Conservation (phyloP, 2,797 vertebrate species). For the Cirrhinus molitorella region DNA sequence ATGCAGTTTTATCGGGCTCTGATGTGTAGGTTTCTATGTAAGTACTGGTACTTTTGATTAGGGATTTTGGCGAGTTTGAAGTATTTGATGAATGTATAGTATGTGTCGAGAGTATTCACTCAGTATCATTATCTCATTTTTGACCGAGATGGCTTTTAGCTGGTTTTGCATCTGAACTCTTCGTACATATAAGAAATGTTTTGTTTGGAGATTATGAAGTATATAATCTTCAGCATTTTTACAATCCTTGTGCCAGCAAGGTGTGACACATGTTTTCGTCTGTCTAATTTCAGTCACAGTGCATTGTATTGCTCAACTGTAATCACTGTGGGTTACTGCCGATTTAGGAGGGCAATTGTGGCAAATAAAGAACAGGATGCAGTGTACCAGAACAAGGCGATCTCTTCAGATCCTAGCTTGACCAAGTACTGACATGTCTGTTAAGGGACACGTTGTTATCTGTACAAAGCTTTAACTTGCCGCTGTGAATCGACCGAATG, state of each 20-base stretch:
- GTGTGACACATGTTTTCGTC: not conserved
- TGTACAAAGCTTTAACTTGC: not conserved
- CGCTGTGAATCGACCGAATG: not conserved
- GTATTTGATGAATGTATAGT: too few species aligned
- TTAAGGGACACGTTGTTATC: not conserved
- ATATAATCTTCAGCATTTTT: not conserved
- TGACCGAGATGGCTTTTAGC: too few species aligned
- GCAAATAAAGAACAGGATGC: not conserved
- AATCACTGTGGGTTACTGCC: not conserved
- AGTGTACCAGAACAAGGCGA: constrained; percentile 1
- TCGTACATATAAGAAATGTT: too few species aligned
- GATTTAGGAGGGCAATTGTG: not conserved
- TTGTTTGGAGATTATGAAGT: too few species aligned
- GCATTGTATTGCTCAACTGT: not conserved
- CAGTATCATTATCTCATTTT: too few species aligned
- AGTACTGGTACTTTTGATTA: too few species aligned
- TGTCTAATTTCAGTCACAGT: not conserved
- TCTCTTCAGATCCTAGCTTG: not conserved
- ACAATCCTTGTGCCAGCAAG: not conserved
- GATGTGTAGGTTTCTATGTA: too few species aligned
- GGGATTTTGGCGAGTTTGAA: too few species aligned
- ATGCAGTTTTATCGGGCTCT: too few species aligned
- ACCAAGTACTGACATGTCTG: not conserved
- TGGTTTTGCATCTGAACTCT: too few species aligned
- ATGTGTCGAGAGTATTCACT: too few species aligned